Percentiles rank a stretch among this genome's conserved stretches.
These are phyloP conservation scores for Erynnis tages DNA, from an alignment of 2,888 invertebrate species.

Conservation along the genomic window DNA sequence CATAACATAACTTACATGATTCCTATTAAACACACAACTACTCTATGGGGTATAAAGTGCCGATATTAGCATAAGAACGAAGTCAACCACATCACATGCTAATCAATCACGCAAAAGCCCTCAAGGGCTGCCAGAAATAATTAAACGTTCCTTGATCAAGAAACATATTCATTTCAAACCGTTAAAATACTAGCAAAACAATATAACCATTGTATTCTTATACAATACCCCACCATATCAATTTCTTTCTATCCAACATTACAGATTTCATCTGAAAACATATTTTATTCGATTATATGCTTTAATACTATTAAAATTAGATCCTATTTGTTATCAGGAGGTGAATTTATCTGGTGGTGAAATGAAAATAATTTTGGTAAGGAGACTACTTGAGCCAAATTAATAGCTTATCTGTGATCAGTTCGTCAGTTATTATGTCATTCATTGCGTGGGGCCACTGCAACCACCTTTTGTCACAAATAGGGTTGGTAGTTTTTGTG, in stretches of 20 bases:
- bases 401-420: slow-evolving; percentile 75
- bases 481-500: slow-evolving; percentile 50
- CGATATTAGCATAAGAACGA: slow-evolving; percentile 8
- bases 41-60: slow-evolving; percentile 5
- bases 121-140: slow-evolving; percentile 42
- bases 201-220: slow-evolving; percentile 56
- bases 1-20: neutral
- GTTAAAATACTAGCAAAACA: slow-evolving; percentile 55
- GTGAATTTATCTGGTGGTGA: neutral
- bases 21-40: slow-evolving; percentile 1
- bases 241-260: slow-evolving; percentile 43
- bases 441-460: slow-evolving; percentile 60
- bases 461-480: slow-evolving; percentile 49
- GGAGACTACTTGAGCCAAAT: slow-evolving; percentile 74
- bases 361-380: slow-evolving; percentile 53
- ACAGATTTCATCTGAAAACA: neutral
- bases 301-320: slow-evolving; percentile 23
- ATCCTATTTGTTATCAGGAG: slow-evolving; percentile 18
- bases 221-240: slow-evolving; percentile 66
- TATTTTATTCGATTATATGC: slow-evolving; percentile 28
- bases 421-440: slow-evolving; percentile 72
- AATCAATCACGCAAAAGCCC: slow-evolving; percentile 52
- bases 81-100: slow-evolving; percentile 38
- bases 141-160: slow-evolving; percentile 50
- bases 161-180: slow-evolving; percentile 52